Percentiles rank a stretch among this genome's conserved stretches.
These are phyloP conservation scores for Drosophila mulleri DNA, from an alignment of 2,888 invertebrate genomes.

Conservation along the genomic window DNA sequence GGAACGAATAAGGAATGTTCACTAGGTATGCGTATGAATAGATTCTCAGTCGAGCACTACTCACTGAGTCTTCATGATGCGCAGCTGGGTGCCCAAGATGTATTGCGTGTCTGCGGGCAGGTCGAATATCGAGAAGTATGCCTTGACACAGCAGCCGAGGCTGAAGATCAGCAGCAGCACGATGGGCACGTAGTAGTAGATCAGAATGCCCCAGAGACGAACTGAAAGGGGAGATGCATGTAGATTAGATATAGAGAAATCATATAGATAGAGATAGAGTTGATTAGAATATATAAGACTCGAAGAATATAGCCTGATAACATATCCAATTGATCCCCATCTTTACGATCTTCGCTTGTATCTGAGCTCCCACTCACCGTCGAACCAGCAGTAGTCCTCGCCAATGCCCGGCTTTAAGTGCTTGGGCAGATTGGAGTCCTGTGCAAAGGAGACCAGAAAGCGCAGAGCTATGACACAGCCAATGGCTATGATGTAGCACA, in stretches of 20 bases:
- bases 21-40: background rate
- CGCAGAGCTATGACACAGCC: constrained; percentile 59
- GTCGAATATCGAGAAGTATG: constrained; percentile 71
- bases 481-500: constrained; percentile 55
- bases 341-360: background rate
- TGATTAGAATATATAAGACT: too few relatives aligned
- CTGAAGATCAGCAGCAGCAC: constrained; percentile 64
- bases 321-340: too few relatives aligned
- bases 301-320: too few relatives aligned
- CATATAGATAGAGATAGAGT: too few relatives aligned
- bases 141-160: constrained; percentile 62
- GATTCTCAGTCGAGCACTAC: background rate
- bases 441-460: constrained; percentile 70
- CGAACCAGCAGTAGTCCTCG: constrained; percentile 80
- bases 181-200: constrained; percentile 77
- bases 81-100: constrained; percentile 68
- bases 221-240: constrained; percentile 45
- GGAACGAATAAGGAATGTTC: background rate
- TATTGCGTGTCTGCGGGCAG: constrained; percentile 65
- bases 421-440: constrained; percentile 72
- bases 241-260: background rate
- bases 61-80: constrained; percentile 74
- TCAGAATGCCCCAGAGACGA: constrained; percentile 78
- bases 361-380: constrained; percentile 41
- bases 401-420: constrained; percentile 78